Conservation (phyloP, 2,113 vertebrate genomes). For the Balaeniceps rex region DNA sequence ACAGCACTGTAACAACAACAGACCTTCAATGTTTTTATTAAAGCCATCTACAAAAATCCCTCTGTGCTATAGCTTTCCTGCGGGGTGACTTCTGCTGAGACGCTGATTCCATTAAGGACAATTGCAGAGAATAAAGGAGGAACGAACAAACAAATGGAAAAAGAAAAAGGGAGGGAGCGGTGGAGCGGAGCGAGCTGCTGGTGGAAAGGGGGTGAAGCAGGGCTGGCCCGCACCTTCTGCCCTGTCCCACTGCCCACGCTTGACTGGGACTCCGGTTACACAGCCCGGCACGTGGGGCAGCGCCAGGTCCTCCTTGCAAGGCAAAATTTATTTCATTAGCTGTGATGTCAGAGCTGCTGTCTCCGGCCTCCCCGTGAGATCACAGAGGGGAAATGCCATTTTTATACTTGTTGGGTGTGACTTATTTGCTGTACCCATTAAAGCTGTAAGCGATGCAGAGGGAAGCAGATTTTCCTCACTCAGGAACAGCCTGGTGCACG, state of each 20-base stretch:
- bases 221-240: neutral
- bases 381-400: neutral
- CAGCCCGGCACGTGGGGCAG: neutral
- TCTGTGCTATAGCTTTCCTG: conserved; percentile 52
- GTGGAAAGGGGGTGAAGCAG: neutral
- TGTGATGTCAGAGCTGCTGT: neutral
- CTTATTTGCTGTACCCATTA: neutral
- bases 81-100: conserved; percentile 45
- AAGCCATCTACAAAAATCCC: conserved; percentile 65
- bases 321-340: neutral
- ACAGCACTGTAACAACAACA: conserved; percentile 62
- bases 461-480: neutral
- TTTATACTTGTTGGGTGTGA: neutral
- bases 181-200: neutral
- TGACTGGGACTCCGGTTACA: neutral
- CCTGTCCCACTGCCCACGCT: rapidly evolving
- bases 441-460: neutral
- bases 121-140: conserved; percentile 31
- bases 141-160: conserved; percentile 53
- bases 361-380: neutral
- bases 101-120: conserved; percentile 61
- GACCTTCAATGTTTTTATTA: conserved; percentile 68
- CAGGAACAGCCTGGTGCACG: neutral
- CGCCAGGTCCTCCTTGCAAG: neutral
- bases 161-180: neutral